Base-by-base conservation (phyloP, 2,888 invertebrate species). In the Mongoloraphidia duomilia region DNA sequence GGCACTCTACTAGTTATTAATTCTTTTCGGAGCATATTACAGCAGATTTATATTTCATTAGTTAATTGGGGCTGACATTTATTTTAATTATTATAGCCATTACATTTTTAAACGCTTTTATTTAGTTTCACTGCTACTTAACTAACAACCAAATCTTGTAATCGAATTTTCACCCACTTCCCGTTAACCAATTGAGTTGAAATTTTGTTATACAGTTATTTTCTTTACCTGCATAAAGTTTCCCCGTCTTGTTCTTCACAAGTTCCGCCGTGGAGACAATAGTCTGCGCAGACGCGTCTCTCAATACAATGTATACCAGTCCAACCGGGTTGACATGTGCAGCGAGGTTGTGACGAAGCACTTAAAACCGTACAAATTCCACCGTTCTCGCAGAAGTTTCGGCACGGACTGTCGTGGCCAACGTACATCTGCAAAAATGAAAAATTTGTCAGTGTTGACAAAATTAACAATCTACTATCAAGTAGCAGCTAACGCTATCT, bases 371-470 rank as follows among this genome's bases (percentile, higher is more conserved):
- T 65, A 60, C 86, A 86, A 49, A 76, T 66, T 1, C 76, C 80
- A 44, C 68, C 71, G 55, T 80, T 75, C 53, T 68, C 63, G 57
- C 81, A 81, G 51, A 67, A 67, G 37, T 67, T 66, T 9, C 63
- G 63, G 64, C 84, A 84, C 1, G 78, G 77, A 68, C 79, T 77
- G 57, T 76, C 75, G 56, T 75, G 72, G 0, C 76, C 75, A 50
- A 80, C 71, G 61, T 75, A 76, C 52, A 63, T 60, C 59, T 68
- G 49, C 9, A 59, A 55, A 43, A 12, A 39, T 36, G 52, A 45
- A 12, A 41, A 43, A 39, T 14, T 34, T 35, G n/a, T n/a, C 41
- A 35, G 46, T 33, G 36, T 34, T 41, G 33, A 8, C 33, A 36
- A 34, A 38, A n/a, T 34, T 36, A 10, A 10, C n/a, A 41, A 40